Evolutionary conservation across 2,113 vertebrate genomes (phyloP).

Genomic region (Malurus melanocephalus): DNA sequence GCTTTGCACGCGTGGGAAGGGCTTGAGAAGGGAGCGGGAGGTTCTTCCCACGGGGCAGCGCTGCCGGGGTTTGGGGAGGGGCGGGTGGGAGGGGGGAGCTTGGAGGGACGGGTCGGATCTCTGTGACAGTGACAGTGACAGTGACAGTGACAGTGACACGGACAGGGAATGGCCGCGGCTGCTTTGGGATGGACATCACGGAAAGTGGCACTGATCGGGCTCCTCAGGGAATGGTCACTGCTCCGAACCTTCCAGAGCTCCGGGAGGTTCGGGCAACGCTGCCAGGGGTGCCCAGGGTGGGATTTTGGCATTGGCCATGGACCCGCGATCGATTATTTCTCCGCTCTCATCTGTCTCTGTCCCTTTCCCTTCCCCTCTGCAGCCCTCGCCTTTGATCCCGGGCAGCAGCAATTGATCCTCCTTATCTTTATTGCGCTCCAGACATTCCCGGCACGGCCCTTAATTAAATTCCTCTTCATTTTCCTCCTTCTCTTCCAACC

Average conservation of each 20-base stretch:
- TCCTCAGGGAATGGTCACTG: neutral
- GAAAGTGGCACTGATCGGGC: neutral
- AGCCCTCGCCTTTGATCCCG: slow-evolving; percentile 44
- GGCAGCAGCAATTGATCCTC: slow-evolving; percentile 59
- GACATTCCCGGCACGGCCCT: slow-evolving; percentile 49
- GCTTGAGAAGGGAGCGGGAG: neutral
- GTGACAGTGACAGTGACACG: too few relatives aligned
- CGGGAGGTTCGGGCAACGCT: neutral
- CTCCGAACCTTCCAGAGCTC: neutral
- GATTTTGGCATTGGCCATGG: neutral
- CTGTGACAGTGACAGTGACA: neutral
- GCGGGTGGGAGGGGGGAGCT: neutral
- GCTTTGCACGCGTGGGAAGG: neutral
- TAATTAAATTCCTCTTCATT: slow-evolving; percentile 61
- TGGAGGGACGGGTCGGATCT: accelerated
- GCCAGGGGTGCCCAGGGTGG: neutral
- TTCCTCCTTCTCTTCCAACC: neutral
- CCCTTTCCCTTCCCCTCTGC: neutral
- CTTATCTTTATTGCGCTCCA: slow-evolving; percentile 54
- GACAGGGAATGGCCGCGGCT: too few relatives aligned
- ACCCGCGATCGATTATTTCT: neutral
- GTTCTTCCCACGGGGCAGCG: neutral
- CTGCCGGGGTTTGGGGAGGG: neutral
- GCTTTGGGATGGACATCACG: too few relatives aligned
- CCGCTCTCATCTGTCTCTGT: neutral